Conservation (phyloP, 2,113 vertebrate genomes). For the Verasper variegatus region DNA sequence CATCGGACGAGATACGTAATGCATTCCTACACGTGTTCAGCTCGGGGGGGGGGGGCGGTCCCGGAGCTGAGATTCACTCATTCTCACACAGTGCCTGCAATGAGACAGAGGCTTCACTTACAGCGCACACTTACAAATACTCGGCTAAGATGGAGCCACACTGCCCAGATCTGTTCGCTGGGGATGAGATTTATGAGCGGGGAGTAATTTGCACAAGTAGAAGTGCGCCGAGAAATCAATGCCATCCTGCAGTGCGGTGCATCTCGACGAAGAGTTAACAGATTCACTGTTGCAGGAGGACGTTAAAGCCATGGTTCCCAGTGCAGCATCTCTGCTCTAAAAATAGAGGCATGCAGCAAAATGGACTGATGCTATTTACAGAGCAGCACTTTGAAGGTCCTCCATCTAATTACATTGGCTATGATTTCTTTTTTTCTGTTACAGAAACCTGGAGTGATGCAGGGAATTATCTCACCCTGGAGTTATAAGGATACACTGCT, state of each 20-base stretch:
- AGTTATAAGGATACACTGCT: background rate
- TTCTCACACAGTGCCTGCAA: constrained; percentile 9
- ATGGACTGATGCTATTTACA: constrained; percentile 81
- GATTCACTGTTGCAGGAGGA: constrained; percentile 71
- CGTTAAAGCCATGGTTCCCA: constrained; percentile 75
- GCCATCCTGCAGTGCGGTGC: constrained; percentile 61
- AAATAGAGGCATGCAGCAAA: constrained; percentile 85
- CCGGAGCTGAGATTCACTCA: background rate
- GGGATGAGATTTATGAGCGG: constrained; percentile 55
- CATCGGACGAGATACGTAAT: constrained; percentile 42
- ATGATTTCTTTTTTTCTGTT: constrained; percentile 1
- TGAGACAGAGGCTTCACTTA: constrained; percentile 7
- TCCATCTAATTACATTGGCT: constrained; percentile 51
- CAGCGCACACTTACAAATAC: constrained; percentile 25
- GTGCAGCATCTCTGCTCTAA: constrained; percentile 81
- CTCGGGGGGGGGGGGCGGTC: background rate
- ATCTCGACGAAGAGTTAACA: constrained; percentile 68
- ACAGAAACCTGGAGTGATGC: constrained; percentile 11
- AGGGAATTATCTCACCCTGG: constrained; percentile 11
- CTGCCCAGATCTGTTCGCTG: constrained; percentile 13
- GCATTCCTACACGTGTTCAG: constrained; percentile 62
- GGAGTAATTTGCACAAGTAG: constrained; percentile 35
- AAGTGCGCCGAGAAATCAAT: constrained; percentile 48
- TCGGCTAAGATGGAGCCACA: background rate
- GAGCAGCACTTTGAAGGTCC: constrained; percentile 61